phyloP scores from a whole-genome alignment of 64 coral and sea anemone species.

The Montipora capricornis region DNA sequence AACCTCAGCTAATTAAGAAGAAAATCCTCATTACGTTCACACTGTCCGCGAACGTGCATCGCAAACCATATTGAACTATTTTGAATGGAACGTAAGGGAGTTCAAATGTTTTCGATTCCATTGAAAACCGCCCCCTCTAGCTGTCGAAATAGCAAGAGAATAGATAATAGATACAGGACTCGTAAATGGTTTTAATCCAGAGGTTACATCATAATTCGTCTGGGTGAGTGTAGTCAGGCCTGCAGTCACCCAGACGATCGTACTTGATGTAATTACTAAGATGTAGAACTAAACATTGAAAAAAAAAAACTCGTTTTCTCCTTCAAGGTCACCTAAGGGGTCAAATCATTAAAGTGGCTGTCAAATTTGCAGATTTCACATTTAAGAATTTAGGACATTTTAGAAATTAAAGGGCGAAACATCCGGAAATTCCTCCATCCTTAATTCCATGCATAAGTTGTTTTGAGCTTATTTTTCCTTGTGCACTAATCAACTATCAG shows the following conservation, averaged over 20 bases:
- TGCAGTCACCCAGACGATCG: no score
- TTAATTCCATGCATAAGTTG: background rate
- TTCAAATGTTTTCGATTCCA: background rate
- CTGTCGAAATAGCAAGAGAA: background rate
- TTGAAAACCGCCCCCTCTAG: background rate
- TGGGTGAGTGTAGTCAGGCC: no score
- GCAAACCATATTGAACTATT: no score
- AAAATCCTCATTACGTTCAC: no score
- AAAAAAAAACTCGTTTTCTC: background rate
- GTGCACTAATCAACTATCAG: background rate
- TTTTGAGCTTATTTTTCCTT: background rate
- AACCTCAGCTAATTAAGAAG: background rate
- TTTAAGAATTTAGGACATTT: background rate
- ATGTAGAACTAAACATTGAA: background rate
- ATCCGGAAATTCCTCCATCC: slow-evolving; percentile 3
- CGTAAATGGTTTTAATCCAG: no score
- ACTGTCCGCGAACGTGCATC: background rate
- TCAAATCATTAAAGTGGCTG: background rate
- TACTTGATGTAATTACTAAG: no score
- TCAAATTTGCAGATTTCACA: background rate
- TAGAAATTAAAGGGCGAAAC: slow-evolving; percentile 36
- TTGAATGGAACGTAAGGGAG: background rate
- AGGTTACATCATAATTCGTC: no score
- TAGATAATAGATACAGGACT: background rate
- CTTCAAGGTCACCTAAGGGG: background rate